Conservation (phyloP, 2,797 vertebrate species). For the Phataginus tricuspis region DNA sequence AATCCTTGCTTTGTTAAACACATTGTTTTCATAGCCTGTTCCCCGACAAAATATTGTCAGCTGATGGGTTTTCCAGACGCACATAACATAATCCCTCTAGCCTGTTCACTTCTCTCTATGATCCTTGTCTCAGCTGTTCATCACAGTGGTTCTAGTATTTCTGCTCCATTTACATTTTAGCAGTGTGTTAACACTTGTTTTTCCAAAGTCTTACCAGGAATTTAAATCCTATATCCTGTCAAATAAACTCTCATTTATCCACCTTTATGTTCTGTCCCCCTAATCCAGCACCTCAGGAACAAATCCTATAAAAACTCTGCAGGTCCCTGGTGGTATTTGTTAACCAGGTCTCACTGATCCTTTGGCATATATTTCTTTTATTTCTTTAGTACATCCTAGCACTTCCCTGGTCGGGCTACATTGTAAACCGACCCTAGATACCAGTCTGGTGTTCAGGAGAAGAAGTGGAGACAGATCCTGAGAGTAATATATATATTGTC, state of each 20-base stretch:
- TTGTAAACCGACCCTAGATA: background rate
- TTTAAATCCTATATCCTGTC: background rate
- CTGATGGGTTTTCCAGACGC: background rate
- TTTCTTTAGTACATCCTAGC: background rate
- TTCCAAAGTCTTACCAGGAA: background rate
- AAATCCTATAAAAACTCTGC: constrained; percentile 4
- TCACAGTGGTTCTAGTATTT: background rate
- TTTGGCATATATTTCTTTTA: background rate
- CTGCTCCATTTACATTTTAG: constrained; percentile 23
- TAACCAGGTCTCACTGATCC: background rate
- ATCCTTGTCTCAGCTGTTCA: background rate
- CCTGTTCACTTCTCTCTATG: constrained; percentile 2
- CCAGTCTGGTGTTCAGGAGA: background rate
- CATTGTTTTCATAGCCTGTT: background rate
- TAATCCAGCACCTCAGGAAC: background rate
- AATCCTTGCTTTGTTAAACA: background rate
- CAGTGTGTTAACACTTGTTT: background rate
- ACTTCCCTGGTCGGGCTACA: background rate
- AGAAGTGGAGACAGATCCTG: background rate
- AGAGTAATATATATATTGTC: background rate
- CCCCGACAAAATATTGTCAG: background rate
- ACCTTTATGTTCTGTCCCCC: background rate
- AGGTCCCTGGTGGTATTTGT: background rate
- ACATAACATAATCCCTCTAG: background rate
- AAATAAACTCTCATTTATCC: constrained; percentile 30